Evolutionary conservation across 2,113 vertebrate species (phyloP), one percentile per base, ranked within the genome.

Genomic region (Psophia crepitans): DNA sequence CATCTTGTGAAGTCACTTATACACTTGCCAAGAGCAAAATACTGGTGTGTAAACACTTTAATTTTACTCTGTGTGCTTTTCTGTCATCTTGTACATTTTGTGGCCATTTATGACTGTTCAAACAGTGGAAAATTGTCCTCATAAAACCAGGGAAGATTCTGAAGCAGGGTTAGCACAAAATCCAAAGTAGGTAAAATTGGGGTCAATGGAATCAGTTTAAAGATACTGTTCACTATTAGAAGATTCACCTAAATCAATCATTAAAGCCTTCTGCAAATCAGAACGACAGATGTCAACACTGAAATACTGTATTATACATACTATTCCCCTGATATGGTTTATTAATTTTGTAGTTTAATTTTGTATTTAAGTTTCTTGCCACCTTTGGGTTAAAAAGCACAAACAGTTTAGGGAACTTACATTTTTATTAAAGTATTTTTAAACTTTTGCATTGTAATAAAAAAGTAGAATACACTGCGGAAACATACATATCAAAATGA

Each of bases 1-100:
- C 80, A 87, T 94, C 86, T 91, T 92, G 61, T 92, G 86, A 93
- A 95, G 77, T 84, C 89, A 95, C 65, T 96, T 93, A 71, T 2
- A 74, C 39, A 76, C 86, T 95, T 97, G 94, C 97, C 95, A 97
- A 92, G 76, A 95, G 77, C 79, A 89, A 95, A 97, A 73, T 53
- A 79, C 44, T 68, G 30, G 69, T 64, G 49, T 84, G 44, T 82
- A 92, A 96, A 96, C 68, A 89, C 44, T 97, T 85, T 57, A 65
- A 51, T 90, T 90, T 94, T 82, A 87, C 57, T 92, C 69, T 24
- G 24, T 89, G 19, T 46, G 8, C 68, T 93, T 92, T 95, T 84
- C 73, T 84, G 51, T 53, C 76, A n/a, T 66, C 68, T 84, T 86
- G 46, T 58, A 84, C 56, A 43, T 74, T 96, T 90, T 89, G 46